Evolutionary conservation across 2,113 vertebrate genomes (phyloP).

Genomic region (Ceuthmochares aereus): DNA sequence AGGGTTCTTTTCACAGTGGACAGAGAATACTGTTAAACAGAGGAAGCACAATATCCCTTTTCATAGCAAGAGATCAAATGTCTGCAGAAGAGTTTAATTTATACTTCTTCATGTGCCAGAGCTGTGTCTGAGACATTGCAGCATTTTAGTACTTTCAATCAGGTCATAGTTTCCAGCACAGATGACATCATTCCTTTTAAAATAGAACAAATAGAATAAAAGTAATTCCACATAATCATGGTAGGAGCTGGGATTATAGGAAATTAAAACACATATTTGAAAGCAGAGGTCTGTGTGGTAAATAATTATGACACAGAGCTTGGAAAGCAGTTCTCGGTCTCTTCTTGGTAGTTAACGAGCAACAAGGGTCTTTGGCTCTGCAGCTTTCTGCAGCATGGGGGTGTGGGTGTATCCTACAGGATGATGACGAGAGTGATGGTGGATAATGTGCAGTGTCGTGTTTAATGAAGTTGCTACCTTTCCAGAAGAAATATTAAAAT

Average conservation of each 20-base stretch:
- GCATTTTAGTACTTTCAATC: conserved; percentile 71
- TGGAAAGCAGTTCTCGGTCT: conserved; percentile 36
- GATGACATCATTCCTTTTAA: conserved; percentile 80
- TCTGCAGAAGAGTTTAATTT: conserved; percentile 81
- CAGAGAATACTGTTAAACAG: conserved; percentile 76
- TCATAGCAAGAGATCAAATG: conserved; percentile 80
- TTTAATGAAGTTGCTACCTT: not conserved
- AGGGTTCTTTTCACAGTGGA: conserved; percentile 78
- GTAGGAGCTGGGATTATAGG: conserved; percentile 69
- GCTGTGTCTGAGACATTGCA: conserved; percentile 76
- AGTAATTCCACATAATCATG: conserved; percentile 76
- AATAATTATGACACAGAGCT: conserved; percentile 46
- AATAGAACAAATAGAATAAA: conserved; percentile 79
- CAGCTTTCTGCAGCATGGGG: not conserved
- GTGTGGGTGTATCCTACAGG: not conserved
- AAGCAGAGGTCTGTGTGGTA: conserved; percentile 15
- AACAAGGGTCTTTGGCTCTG: not conserved
- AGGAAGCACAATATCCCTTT: conserved; percentile 81
- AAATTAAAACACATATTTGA: conserved; percentile 77
- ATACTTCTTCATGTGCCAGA: conserved; percentile 76
- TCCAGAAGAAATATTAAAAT: conserved; percentile 17
- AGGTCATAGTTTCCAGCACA: conserved; percentile 79
- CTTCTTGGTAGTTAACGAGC: conserved; percentile 23
- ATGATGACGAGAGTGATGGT: conserved; percentile 27
- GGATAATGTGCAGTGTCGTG: not conserved